Conservation (phyloP, 37 sponge, comb jelly and placozoan species). For the Haliclona indistincta region DNA sequence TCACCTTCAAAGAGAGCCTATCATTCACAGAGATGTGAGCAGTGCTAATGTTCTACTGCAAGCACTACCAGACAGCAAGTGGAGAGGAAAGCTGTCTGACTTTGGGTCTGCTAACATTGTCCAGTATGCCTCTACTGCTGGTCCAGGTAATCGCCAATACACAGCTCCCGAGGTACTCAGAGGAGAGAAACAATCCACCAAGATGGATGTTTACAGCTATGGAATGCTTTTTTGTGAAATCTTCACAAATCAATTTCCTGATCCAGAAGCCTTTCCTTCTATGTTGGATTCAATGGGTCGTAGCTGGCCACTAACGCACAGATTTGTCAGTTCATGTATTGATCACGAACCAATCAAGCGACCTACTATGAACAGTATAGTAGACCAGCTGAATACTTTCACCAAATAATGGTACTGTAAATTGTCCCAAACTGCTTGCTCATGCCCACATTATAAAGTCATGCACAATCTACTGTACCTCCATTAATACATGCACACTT, state of each 20-base stretch:
- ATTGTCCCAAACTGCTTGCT: no score
- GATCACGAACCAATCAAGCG: background rate
- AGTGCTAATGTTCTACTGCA: slow-evolving; percentile 76
- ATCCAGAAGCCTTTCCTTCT: slow-evolving; percentile 13
- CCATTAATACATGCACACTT: no score
- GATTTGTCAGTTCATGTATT: background rate
- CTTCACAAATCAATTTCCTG: slow-evolving; percentile 16
- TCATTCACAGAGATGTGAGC: slow-evolving; percentile 87
- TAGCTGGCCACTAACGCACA: background rate
- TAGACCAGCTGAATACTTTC: background rate
- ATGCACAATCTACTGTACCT: no score
- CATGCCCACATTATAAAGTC: no score
- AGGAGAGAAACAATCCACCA: slow-evolving; percentile 30
- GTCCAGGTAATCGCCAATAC: slow-evolving; percentile 63
- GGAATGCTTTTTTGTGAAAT: slow-evolving; percentile 65
- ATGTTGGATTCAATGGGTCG: background rate
- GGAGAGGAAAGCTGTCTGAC: slow-evolving; percentile 75
- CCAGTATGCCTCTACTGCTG: slow-evolving; percentile 34
- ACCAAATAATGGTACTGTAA: no score
- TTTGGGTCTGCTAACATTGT: slow-evolving; percentile 81
- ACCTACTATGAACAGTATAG: slow-evolving; percentile 6
- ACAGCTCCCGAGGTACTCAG: slow-evolving; percentile 71
- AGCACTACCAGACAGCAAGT: slow-evolving; percentile 3
- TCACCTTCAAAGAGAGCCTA: slow-evolving; percentile 62
- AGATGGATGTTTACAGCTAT: slow-evolving; percentile 73